Evolutionary conservation across 2,888 invertebrate genomes (phyloP).

Genomic region (Fissipunctia ypsillon): DNA sequence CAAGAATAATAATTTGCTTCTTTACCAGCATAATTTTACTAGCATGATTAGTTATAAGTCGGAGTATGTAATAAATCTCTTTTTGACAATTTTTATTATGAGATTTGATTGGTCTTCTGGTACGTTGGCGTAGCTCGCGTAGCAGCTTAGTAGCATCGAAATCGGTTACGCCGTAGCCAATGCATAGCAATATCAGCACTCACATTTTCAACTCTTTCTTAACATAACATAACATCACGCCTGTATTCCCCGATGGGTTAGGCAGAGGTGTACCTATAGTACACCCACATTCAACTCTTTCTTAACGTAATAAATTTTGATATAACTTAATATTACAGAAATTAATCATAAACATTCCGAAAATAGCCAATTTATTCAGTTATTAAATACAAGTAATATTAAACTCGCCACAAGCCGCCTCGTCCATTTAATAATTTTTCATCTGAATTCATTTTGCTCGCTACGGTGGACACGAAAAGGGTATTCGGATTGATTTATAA

Average conservation of each 20-base stretch:
- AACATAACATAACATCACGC: too few species aligned
- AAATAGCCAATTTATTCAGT: constrained; percentile 10
- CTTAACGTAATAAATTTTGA: not conserved
- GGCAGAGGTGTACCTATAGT: too few species aligned
- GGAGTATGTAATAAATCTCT: not conserved
- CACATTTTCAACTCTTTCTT: not conserved
- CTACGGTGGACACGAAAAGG: constrained; percentile 63
- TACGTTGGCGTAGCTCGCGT: not conserved
- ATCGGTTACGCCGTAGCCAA: constrained; percentile 7
- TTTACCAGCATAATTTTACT: not conserved
- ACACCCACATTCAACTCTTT: not conserved
- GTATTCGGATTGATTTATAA: constrained; percentile 53
- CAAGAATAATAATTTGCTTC: not conserved
- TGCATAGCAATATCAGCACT: not conserved
- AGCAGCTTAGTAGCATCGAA: not conserved
- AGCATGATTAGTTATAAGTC: not conserved
- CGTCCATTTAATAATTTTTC: constrained; percentile 63
- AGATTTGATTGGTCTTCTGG: not conserved
- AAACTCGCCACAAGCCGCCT: constrained; percentile 48
- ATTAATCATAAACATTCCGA: not conserved
- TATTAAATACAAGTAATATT: constrained; percentile 42
- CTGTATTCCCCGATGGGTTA: too few species aligned
- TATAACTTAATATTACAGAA: not conserved
- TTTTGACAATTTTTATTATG: too few species aligned
- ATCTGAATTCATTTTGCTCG: constrained; percentile 61